A percentile compares a stretch with the other conserved stretches of the same genome.
Evolutionary conservation across 2,888 invertebrate genomes (phyloP).

Genomic region (Philonicus albiceps): DNA sequence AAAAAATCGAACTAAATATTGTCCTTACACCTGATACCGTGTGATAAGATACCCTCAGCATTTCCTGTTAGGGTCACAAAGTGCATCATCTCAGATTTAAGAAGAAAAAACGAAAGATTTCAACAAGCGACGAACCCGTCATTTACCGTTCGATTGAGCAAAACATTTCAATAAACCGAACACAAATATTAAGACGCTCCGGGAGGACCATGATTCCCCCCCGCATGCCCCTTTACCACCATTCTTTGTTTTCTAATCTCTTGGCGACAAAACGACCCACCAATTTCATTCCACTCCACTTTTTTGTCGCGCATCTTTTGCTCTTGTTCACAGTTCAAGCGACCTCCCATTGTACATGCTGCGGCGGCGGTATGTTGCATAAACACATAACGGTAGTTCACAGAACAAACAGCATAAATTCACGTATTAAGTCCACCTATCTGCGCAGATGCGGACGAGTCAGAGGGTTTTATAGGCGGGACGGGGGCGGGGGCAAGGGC

Average conservation of each 20-base stretch:
- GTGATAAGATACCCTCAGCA: not conserved
- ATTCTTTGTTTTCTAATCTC: not conserved
- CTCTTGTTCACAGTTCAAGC: not conserved
- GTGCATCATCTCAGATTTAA: not conserved
- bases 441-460: not conserved
- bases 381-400: conserved; percentile 31
- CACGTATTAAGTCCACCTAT: conserved; percentile 20
- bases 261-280: not conserved
- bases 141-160: conserved; percentile 26
- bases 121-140: conserved; percentile 12
- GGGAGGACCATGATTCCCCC: not conserved
- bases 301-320: not conserved
- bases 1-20: not conserved
- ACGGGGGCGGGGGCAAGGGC: not conserved
- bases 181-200: not conserved
- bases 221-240: not conserved
- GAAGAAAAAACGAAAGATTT: conserved; percentile 18
- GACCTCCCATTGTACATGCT: conserved; percentile 1
- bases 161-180: not conserved
- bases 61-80: not conserved
- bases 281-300: not conserved
- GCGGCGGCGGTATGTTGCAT: conserved; percentile 17
- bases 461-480: not conserved
- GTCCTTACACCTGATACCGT: not conserved
- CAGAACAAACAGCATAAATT: conserved; percentile 7